These are phyloP conservation scores for Epistrophe eligans DNA, from an alignment of 2,888 invertebrate genomes.

Conservation along the genomic window DNA sequence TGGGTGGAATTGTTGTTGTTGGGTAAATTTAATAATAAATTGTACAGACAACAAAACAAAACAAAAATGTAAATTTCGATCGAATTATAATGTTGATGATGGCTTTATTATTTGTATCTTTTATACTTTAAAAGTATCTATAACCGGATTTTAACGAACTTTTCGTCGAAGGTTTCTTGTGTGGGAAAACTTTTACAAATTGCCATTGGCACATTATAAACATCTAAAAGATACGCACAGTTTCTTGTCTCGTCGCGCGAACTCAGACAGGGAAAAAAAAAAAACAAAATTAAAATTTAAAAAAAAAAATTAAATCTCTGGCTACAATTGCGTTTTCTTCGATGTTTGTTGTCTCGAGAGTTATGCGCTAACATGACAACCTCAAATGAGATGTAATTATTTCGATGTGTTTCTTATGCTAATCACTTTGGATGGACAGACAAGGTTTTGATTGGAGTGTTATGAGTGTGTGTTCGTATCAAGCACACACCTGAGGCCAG, in stretches of 20 bases:
- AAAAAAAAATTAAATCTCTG: conserved; percentile 28
- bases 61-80: conserved; percentile 7
- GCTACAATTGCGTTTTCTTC: conserved; percentile 62
- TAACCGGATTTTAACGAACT: conserved; percentile 62
- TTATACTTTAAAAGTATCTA: conserved; percentile 35
- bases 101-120: conserved; percentile 61
- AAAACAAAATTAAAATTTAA: background rate
- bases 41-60: conserved; percentile 39
- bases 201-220: conserved; percentile 54
- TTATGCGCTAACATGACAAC: conserved; percentile 67
- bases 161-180: conserved; percentile 30
- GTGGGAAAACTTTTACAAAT: conserved; percentile 65
- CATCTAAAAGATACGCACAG: conserved; percentile 36
- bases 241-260: conserved; percentile 21
- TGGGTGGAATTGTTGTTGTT: conserved; percentile 39
- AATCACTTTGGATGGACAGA: conserved; percentile 62
- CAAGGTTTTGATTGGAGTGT: conserved; percentile 59
- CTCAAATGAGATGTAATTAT: conserved; percentile 73
- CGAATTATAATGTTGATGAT: conserved; percentile 32
- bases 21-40: conserved; percentile 18
- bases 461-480: conserved; percentile 39
- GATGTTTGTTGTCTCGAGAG: conserved; percentile 36
- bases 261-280: background rate
- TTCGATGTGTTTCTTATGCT: conserved; percentile 72
- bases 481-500: conserved; percentile 60